Evolutionary conservation across 2,113 vertebrate species (phyloP).

Genomic region (Tragelaphus imberbis): DNA sequence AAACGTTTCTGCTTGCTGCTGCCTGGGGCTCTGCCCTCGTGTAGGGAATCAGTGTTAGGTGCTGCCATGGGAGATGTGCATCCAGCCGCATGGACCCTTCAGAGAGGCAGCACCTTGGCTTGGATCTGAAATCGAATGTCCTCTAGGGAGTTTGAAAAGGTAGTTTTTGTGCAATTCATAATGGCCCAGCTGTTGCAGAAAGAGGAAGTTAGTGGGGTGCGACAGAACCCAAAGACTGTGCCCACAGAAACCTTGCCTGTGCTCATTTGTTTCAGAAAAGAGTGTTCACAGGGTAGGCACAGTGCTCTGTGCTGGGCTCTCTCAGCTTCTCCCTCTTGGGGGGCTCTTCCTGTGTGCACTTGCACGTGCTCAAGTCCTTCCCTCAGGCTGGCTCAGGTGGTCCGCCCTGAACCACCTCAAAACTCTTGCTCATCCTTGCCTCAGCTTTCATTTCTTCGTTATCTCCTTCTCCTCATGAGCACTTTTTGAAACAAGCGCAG

Average conservation of each 20-base stretch:
- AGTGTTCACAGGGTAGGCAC: neutral
- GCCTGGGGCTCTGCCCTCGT: neutral
- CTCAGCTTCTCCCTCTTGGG: neutral
- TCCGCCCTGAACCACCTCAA: neutral
- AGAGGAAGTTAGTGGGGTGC: conserved; percentile 49
- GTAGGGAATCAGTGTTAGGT: neutral
- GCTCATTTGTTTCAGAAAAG: conserved; percentile 3
- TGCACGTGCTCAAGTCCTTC: neutral
- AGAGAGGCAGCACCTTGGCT: conserved; percentile 53
- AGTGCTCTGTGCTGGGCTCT: neutral
- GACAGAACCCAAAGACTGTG: neutral
- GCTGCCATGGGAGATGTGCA: neutral
- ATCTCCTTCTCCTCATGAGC: neutral
- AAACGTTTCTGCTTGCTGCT: neutral
- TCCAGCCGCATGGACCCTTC: neutral
- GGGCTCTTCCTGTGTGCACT: neutral
- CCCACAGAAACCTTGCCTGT: neutral
- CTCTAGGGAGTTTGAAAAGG: conserved; percentile 48
- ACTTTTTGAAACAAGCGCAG: neutral
- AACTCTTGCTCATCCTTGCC: neutral
- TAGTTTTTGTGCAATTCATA: conserved; percentile 20
- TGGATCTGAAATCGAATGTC: neutral
- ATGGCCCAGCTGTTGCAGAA: conserved; percentile 38
- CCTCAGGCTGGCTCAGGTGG: neutral
- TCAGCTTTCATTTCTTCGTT: neutral